These are phyloP conservation scores for Pampusana beccarii DNA, from an alignment of 2,113 vertebrate species.

Conservation along the genomic window DNA sequence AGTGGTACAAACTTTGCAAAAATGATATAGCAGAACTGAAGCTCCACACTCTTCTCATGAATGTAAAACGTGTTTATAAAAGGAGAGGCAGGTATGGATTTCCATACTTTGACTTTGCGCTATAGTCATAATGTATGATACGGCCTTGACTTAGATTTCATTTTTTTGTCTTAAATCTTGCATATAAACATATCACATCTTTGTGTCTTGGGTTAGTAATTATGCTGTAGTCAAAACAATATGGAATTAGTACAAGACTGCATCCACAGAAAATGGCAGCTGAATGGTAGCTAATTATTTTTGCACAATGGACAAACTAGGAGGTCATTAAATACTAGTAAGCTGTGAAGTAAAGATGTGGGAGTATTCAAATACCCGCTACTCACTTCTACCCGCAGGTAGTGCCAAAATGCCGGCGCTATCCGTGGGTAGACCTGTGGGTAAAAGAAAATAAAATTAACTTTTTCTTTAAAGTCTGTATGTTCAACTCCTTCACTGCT, in stretches of 20 bases:
- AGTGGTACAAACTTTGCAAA: slow-evolving; percentile 29
- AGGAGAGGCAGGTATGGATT: slow-evolving; percentile 39
- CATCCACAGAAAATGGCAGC: slow-evolving; percentile 53
- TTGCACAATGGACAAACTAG: slow-evolving; percentile 40
- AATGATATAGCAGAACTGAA: slow-evolving; percentile 41
- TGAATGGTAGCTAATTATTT: slow-evolving; percentile 50
- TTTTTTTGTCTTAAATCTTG: background rate
- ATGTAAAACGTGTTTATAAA: slow-evolving; percentile 37
- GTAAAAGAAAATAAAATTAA: slow-evolving; percentile 77
- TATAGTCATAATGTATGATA: slow-evolving; percentile 36
- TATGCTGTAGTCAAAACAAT: background rate
- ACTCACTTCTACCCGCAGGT: slow-evolving; percentile 82
- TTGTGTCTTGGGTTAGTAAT: slow-evolving; percentile 34
- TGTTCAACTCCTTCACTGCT: background rate
- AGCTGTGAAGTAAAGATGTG: slow-evolving; percentile 49
- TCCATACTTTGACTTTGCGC: background rate
- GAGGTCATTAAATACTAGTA: slow-evolving; percentile 39
- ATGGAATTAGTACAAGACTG: slow-evolving; percentile 44
- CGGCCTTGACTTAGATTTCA: slow-evolving; percentile 32
- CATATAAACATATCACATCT: background rate
- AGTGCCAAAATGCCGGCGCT: slow-evolving; percentile 82
- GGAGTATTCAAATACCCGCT: slow-evolving; percentile 70
- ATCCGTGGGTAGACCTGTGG: slow-evolving; percentile 79
- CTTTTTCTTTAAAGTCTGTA: slow-evolving; percentile 61
- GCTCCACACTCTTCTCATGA: slow-evolving; percentile 32